phyloP scores from a whole-genome alignment of 1,140 invertebrate species.

The Anadara kagoshimensis region DNA sequence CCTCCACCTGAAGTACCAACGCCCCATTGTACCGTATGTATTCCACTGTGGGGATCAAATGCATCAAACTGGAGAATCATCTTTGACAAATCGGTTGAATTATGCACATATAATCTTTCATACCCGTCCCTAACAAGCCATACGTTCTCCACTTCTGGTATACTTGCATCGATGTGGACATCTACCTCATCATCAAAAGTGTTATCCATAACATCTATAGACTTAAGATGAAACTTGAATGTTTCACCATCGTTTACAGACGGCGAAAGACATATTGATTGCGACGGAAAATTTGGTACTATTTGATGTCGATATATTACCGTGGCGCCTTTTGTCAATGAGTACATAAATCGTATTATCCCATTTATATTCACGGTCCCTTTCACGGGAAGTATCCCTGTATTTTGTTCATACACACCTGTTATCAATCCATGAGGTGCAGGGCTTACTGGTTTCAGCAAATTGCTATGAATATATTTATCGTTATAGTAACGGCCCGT shows the following conservation, averaged over 20 bases:
- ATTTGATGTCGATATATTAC: neutral
- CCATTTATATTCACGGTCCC: conserved; percentile 39
- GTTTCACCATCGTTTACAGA: conserved; percentile 44
- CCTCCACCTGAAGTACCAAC: conserved; percentile 31
- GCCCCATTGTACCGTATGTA: conserved; percentile 38
- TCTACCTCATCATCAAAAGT: conserved; percentile 31
- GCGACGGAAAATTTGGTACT: conserved; percentile 27
- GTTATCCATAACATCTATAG: conserved; percentile 45
- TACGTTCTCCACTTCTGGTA: conserved; percentile 38
- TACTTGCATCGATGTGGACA: conserved; percentile 43
- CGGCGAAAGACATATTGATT: conserved; percentile 26
- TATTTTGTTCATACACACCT: conserved; percentile 31
- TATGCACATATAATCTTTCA: conserved; percentile 45
- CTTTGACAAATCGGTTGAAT: conserved; percentile 45
- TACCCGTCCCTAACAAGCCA: conserved; percentile 40
- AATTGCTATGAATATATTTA: conserved; percentile 22
- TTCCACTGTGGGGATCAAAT: conserved; percentile 47
- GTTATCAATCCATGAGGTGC: conserved; percentile 14
- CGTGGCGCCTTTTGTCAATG: neutral
- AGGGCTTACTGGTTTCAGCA: conserved; percentile 8
- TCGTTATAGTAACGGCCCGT: conserved; percentile 39
- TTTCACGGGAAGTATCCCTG: conserved; percentile 22
- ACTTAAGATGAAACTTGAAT: conserved; percentile 33
- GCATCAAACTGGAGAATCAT: conserved; percentile 45
- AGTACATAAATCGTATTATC: conserved; percentile 17